Conservation (phyloP, 2,797 vertebrate genomes). For the Amblyraja radiata region DNA sequence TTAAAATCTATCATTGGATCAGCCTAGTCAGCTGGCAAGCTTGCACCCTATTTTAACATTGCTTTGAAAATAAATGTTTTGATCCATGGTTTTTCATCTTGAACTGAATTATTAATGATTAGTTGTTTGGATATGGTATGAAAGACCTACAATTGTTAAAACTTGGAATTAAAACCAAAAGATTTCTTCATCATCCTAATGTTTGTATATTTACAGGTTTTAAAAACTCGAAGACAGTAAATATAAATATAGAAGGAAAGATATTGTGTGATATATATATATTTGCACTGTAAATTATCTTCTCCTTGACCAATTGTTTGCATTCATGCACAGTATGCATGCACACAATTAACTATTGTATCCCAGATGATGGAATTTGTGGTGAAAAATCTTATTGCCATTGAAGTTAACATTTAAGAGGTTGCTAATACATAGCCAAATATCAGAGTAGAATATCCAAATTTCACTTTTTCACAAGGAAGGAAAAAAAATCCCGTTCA, state of each 20-base stretch:
- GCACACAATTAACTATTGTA: background rate
- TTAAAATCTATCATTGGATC: constrained; percentile 67
- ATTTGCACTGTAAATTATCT: too few relatives aligned
- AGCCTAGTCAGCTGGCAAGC: constrained; percentile 74
- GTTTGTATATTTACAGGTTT: background rate
- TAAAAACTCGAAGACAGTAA: too few relatives aligned
- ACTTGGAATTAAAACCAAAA: background rate
- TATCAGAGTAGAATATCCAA: background rate
- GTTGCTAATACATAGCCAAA: background rate
- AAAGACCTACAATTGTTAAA: background rate
- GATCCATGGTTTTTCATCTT: constrained; percentile 1
- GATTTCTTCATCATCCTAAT: background rate
- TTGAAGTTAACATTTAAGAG: background rate
- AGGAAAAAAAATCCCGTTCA: too few relatives aligned
- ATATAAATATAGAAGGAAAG: too few relatives aligned
- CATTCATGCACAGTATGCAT: background rate
- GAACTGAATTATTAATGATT: constrained; percentile 9
- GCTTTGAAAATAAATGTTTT: constrained; percentile 31
- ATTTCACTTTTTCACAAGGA: background rate
- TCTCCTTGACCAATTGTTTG: background rate
- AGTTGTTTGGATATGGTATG: background rate
- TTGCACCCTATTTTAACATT: constrained; percentile 34
- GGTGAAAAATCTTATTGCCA: background rate
- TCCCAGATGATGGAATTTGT: background rate
- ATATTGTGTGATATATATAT: background rate